These are phyloP conservation scores for Petrolisthes manimaculis DNA, from an alignment of 2,888 invertebrate genomes.

Conservation along the genomic window DNA sequence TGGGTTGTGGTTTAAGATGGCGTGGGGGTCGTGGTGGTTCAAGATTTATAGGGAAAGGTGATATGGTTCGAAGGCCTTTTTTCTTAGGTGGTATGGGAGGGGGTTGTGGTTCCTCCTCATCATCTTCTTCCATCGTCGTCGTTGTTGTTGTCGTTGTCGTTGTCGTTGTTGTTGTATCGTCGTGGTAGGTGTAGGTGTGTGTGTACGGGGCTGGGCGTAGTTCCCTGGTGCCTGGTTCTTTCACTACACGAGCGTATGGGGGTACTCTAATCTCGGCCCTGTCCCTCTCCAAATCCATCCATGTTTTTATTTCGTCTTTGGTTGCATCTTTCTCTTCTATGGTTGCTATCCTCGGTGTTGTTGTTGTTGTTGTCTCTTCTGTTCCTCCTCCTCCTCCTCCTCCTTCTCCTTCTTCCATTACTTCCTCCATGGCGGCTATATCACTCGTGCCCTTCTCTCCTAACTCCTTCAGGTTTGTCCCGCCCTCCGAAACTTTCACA, in stretches of 20 bases:
- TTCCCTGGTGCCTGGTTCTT: conserved; percentile 41
- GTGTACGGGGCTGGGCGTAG: conserved; percentile 20
- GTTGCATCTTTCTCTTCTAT: too few relatives aligned
- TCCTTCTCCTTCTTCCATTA: not conserved
- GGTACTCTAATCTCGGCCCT: conserved; percentile 30
- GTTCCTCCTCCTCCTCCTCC: not conserved
- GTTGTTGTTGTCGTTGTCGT: too few relatives aligned
- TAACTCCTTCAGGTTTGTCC: not conserved
- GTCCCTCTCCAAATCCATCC: not conserved
- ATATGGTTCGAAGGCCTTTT: conserved; percentile 49
- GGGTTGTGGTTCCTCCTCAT: too few relatives aligned
- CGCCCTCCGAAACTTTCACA: too few relatives aligned
- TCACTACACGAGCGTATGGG: conserved; percentile 55
- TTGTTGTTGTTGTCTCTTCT: too few relatives aligned
- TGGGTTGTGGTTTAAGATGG: conserved; percentile 59
- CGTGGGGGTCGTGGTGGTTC: conserved; percentile 53
- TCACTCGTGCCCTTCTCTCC: not conserved
- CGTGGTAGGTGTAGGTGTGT: too few relatives aligned
- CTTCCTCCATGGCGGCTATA: too few relatives aligned
- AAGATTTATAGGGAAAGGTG: conserved; percentile 27
- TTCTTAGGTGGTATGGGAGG: conserved; percentile 65
- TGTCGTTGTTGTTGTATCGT: too few relatives aligned
- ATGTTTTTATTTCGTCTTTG: too few relatives aligned
- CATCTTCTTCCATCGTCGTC: conserved; percentile 31
- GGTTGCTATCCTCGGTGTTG: too few relatives aligned